phyloP scores from a whole-genome alignment of 2,797 vertebrate species.

The Schizothorax lantsangensis region DNA sequence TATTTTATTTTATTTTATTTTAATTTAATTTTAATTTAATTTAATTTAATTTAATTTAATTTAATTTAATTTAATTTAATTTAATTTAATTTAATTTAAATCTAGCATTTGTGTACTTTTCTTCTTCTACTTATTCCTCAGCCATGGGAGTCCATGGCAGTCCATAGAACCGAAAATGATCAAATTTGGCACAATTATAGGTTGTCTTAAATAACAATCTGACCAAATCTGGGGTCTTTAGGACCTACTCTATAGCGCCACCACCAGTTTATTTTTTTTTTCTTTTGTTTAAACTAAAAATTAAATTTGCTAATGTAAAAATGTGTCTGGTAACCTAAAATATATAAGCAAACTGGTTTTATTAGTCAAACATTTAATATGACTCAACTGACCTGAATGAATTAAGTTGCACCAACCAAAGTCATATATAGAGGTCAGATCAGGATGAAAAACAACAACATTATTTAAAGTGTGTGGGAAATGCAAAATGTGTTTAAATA shows the following conservation, averaged over 20 bases:
- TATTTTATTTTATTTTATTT: no score
- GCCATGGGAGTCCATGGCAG: not conserved
- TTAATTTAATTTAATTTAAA: no score
- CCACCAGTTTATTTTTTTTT: not conserved
- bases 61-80: no score
- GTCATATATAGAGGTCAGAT: not conserved
- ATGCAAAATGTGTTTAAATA: slow-evolving; percentile 30
- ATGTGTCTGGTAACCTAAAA: not conserved
- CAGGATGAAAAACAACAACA: not conserved
- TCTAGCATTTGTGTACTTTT: not conserved
- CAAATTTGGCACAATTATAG: not conserved
- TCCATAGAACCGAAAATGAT: not conserved
- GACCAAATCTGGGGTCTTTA: not conserved
- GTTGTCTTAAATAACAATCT: not conserved
- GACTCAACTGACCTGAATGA: not conserved
- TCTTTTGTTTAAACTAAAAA: not conserved
- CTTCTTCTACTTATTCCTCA: not conserved
- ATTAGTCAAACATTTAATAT: not conserved
- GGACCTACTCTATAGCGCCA: not conserved
- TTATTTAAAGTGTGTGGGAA: slow-evolving; percentile 10
- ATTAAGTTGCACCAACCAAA: not conserved
- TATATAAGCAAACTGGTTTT: not conserved
- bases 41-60: no score
- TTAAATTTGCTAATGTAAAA: not conserved
- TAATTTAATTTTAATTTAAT: no score